These are phyloP conservation scores for Xiphias gladius DNA, from an alignment of 2,113 vertebrate genomes.

Conservation along the genomic window DNA sequence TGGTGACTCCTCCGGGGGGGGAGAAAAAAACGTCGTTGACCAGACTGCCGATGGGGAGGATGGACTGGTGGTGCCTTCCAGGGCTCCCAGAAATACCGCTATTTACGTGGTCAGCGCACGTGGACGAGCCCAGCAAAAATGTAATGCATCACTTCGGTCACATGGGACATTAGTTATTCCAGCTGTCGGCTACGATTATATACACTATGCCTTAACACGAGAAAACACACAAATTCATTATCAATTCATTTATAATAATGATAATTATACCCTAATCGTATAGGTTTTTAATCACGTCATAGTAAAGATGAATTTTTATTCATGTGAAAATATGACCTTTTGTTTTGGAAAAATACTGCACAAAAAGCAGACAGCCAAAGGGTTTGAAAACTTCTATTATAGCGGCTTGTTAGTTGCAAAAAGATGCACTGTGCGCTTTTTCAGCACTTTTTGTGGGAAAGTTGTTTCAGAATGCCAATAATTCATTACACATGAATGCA, in stretches of 20 bases:
- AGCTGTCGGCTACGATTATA: too few relatives aligned
- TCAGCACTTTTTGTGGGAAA: not conserved
- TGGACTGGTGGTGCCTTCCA: constrained; percentile 64
- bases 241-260: too few relatives aligned
- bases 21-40: constrained; percentile 46
- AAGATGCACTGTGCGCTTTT: not conserved
- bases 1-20: not conserved
- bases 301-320: not conserved
- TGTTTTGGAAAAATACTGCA: not conserved
- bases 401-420: too few relatives aligned
- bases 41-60: constrained; percentile 59
- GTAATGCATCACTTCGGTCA: not conserved
- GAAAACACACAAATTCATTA: not conserved
- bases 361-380: not conserved
- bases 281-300: too few relatives aligned
- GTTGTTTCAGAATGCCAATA: too few relatives aligned
- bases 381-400: too few relatives aligned
- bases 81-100: constrained; percentile 34
- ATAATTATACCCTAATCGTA: too few relatives aligned
- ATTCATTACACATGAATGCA: too few relatives aligned
- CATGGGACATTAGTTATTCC: not conserved
- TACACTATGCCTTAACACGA: not conserved
- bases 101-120: constrained; percentile 29
- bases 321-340: not conserved
- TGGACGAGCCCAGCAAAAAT: constrained; percentile 7